A percentile compares a stretch with the other conserved stretches of the same genome.
Evolutionary conservation across 2,113 vertebrate species (phyloP).

Genomic region (Oryctolagus cuniculus): DNA sequence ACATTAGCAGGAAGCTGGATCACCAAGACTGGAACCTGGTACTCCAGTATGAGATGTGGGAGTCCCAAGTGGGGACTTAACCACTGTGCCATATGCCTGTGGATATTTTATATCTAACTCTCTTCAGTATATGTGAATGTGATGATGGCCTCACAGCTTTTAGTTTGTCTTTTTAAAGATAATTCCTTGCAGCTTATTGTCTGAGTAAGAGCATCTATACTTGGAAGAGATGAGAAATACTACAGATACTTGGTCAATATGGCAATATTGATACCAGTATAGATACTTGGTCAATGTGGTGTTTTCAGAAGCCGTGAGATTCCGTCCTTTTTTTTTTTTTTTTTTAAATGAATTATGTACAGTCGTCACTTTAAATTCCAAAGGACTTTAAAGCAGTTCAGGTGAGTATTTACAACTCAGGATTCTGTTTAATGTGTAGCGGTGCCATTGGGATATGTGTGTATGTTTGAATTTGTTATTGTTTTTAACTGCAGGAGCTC

Average conservation of each 20-base stretch:
- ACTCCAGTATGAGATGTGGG: no score
- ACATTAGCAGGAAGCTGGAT: no score
- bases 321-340: background rate
- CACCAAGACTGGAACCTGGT: no score
- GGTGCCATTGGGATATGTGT: background rate
- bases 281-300: background rate
- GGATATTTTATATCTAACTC: background rate
- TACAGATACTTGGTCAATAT: background rate
- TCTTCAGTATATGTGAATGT: background rate
- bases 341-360: background rate
- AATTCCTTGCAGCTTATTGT: background rate
- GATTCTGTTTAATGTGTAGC: background rate
- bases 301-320: background rate
- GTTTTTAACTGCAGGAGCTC: constrained; percentile 91
- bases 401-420: background rate
- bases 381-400: background rate
- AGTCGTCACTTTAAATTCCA: background rate
- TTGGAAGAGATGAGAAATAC: background rate
- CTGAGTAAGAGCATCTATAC: background rate
- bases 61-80: no score
- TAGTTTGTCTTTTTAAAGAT: constrained; percentile 11
- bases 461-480: constrained; percentile 8
- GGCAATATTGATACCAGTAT: background rate
- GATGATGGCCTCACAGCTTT: background rate
- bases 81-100: no score